Evolutionary conservation across 2,888 invertebrate species (phyloP), one percentile per base, ranked within the genome.

Genomic region (Automeris io): DNA sequence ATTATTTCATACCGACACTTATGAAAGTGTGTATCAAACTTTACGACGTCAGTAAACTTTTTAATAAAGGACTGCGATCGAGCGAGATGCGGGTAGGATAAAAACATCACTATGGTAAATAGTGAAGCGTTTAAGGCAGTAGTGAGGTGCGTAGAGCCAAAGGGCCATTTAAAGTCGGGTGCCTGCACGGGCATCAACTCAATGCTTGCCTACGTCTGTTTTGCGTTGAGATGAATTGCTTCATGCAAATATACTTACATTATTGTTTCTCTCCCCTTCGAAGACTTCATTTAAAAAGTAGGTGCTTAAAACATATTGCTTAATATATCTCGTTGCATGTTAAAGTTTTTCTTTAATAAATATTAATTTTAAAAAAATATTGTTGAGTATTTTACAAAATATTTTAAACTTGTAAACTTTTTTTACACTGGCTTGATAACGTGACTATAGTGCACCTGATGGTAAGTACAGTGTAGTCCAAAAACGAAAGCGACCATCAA

Each of bases 141-240:
- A 62, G 59, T 55, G 59, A 66, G 57, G 69, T 67, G 70, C 46
- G 45, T 43, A 50, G 54, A 48, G 49, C 61, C 62, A 53, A 52
- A 57, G 53, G 56, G 54, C 59, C 61, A 61, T 65, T 65, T 66
- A 54, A 59, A 54, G 54, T 52, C 57, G 48, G 61, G 51, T 57
- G 60, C 48, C 51, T 57, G 57, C 57, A 53, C 52, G 62, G 59
- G 54, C 57, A 58, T 58, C 60, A 70, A 68, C 73, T 69, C 68
- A 66, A 73, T 74, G 71, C 62, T 50, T 69, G 70, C 70, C 70
- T 70, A 69, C 75, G 71, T 63, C 70, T 73, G 71, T 73, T 77
- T 76, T 72, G 75, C 72, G 72, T 72, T 62, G 62, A 70, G 61
- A 74, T 71, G 75, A 73, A 73, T 73, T 67, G 75, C 61, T 69